Conservation (phyloP, 2,113 vertebrate species). For the Enhydra lutris region DNA sequence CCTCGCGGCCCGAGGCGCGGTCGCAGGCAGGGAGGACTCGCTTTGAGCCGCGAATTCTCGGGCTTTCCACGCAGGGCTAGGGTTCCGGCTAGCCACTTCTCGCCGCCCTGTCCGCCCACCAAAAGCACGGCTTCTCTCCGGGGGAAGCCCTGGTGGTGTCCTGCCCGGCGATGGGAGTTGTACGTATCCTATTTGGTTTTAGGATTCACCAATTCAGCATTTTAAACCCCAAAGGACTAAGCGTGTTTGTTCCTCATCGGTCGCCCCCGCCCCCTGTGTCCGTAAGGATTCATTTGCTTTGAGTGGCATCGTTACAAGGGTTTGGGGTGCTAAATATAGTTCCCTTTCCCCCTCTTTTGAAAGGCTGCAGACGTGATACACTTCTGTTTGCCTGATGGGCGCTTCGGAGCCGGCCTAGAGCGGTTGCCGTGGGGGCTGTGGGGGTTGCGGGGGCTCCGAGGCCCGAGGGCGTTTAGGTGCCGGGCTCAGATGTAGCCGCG, state of each 20-base stretch:
- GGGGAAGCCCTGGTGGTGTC: not conserved
- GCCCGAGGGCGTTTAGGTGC: conserved; percentile 41
- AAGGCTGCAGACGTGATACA: conserved; percentile 44
- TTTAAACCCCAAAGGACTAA: not conserved
- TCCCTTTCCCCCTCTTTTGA: not conserved
- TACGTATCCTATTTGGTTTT: not conserved
- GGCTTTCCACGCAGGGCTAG: not conserved
- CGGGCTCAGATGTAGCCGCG: accelerated
- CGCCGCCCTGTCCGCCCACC: not conserved
- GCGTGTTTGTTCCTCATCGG: not conserved
- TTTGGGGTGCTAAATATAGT: not conserved
- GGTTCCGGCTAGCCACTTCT: not conserved
- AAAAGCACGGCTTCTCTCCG: not conserved
- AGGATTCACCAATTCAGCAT: accelerated
- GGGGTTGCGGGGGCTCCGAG: not conserved
- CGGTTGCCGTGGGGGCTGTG: conserved; percentile 37
- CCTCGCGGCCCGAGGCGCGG: not conserved
- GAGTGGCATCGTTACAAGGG: not conserved
- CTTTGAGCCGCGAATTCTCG: not conserved
- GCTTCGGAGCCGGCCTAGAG: conserved; percentile 65
- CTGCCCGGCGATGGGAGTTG: not conserved
- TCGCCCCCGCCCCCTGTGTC: accelerated
- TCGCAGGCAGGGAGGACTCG: too few species aligned
- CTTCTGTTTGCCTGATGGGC: not conserved
- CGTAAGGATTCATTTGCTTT: not conserved